Evolutionary conservation across 2,113 vertebrate species (phyloP).

Genomic region (Vidua chalybeata): DNA sequence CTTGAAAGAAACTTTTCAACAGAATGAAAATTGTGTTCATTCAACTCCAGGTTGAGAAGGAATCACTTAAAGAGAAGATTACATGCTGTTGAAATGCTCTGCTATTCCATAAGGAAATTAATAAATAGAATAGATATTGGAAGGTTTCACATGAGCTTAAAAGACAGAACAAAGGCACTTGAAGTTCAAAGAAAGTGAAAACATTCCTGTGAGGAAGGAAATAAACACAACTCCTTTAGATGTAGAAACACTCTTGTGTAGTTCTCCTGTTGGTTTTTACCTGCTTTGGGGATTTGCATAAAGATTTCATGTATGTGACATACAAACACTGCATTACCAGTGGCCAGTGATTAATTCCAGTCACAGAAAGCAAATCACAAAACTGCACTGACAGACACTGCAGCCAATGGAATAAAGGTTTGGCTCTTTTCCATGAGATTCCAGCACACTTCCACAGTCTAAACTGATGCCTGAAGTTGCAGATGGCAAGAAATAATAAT

Average conservation of each 20-base stretch:
- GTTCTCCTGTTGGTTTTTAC: not conserved
- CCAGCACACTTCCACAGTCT: not conserved
- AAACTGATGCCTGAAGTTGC: not conserved
- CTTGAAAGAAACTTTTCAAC: not conserved
- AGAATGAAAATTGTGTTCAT: not conserved
- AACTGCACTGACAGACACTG: not conserved
- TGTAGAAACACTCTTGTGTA: not conserved
- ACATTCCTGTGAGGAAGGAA: not conserved
- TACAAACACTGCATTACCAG: not conserved
- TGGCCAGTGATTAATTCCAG: not conserved
- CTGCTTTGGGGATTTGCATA: not conserved
- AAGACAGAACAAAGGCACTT: not conserved
- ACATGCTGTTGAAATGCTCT: not conserved
- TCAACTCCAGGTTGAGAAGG: not conserved
- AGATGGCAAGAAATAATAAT: not conserved
- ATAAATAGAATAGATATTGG: not conserved
- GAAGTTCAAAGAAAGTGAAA: not conserved
- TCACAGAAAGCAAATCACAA: not conserved
- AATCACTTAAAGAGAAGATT: not conserved
- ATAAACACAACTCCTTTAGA: not conserved
- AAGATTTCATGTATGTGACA: not conserved
- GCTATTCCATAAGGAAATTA: not conserved
- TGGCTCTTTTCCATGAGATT: not conserved
- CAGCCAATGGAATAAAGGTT: not conserved
- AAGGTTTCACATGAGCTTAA: not conserved